Conservation (phyloP, 1,140 invertebrate species). For the Teleopsis dalmanni region DNA sequence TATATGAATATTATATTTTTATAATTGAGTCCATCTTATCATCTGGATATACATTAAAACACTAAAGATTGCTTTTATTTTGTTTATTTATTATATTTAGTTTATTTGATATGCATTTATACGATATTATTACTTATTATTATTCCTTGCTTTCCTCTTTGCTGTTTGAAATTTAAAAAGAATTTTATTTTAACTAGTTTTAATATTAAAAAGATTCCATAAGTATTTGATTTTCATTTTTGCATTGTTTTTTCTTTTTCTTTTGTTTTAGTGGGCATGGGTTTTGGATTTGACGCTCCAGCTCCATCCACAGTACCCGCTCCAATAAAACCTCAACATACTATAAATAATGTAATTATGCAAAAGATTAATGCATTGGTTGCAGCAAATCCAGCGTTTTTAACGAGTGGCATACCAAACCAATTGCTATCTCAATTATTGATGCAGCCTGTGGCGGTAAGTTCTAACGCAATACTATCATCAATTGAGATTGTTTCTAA, state of each 20-base stretch:
- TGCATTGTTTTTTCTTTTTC: neutral
- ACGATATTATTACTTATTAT: neutral
- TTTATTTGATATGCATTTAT: too few relatives aligned
- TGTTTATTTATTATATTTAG: too few relatives aligned
- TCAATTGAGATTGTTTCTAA: neutral
- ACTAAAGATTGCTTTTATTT: too few relatives aligned
- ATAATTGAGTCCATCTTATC: too few relatives aligned
- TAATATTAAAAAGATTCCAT: too few relatives aligned
- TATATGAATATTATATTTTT: too few relatives aligned
- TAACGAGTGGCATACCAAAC: slow-evolving; percentile 43
- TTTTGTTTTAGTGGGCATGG: slow-evolving; percentile 20
- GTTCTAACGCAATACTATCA: slow-evolving; percentile 12
- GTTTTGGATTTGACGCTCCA: slow-evolving; percentile 39
- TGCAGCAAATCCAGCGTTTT: slow-evolving; percentile 37
- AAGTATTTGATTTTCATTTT: neutral
- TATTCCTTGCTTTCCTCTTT: neutral
- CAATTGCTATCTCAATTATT: slow-evolving; percentile 44
- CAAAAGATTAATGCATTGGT: slow-evolving; percentile 41
- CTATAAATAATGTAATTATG: slow-evolving; percentile 36
- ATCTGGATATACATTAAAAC: too few relatives aligned
- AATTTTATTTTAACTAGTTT: too few relatives aligned
- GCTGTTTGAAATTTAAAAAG: too few relatives aligned
- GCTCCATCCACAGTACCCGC: slow-evolving; percentile 42
- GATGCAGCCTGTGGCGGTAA: slow-evolving; percentile 32
- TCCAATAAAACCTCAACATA: slow-evolving; percentile 41